Base-by-base conservation (phyloP, 2,113 vertebrate genomes). In the Machaerirhynchus nigripectus region DNA sequence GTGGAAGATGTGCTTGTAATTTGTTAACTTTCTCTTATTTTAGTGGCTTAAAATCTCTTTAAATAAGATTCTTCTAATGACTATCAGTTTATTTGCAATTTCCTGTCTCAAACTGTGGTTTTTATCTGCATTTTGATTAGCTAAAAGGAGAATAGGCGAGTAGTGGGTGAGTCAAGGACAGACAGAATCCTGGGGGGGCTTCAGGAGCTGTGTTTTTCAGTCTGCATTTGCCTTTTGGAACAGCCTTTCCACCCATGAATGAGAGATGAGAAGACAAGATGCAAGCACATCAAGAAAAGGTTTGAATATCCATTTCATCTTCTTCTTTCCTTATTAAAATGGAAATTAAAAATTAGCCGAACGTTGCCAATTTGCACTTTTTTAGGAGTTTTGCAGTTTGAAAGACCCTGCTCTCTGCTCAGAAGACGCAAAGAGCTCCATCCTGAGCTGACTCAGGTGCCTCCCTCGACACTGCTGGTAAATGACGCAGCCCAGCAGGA, bases 391-490 rank as follows among this genome's bases (percentile, higher is more conserved):
- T 69, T 44, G 13, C 15, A 56, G 4, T n/a, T 57, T 49, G 52
- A 55, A 90, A 63, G 28, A 46, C 14, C 1, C 10, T 79, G 13
- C 10, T 75, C 4, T 12, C 26, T 82, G 17, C 22, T 83, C 9
- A 55, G 44, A 85, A 19, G 37, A 59, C 8, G 11, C 53, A 13
- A 63, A 46, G 31, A 31, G 1, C 20, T 65, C 31, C 2, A 1
- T 59, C 35, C 16, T 71, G 23, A 82, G 11, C 2, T 35, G 6
- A 39, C 9, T 21, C n/a, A 57, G 16, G 28, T 49, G 37, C 7
- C 26, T 71, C 37, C 15, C 33, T 80, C 2, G 1, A 4, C 2
- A 4, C 3, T 2, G 1, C 13, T 17, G 21, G 28, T 24, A 77
- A 87, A 44, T 53, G 60, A 33, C 8, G 46, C 6, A 71, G 35